Evolutionary conservation across 2,888 invertebrate genomes (phyloP), one percentile per base, ranked within the genome.

Genomic region (Cerastoderma edule): DNA sequence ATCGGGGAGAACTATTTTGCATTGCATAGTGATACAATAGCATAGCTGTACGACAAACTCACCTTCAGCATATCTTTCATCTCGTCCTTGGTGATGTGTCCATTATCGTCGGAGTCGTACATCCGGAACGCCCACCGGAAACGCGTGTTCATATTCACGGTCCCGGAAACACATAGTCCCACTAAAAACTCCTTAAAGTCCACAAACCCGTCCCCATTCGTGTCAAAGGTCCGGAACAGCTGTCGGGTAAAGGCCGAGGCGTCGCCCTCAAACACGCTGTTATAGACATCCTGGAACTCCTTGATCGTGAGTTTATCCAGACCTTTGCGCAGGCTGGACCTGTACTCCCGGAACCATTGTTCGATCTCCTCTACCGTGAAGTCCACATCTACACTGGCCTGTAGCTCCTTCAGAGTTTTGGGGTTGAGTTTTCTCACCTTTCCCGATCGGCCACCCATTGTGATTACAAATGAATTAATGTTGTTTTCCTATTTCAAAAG

Each of bases 61-160:
- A 84, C 85, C 70, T 78, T 75, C 1, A 85, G 68, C 73, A 85
- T 83, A 44, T 73, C 68, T 5, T 65, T 46, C 85, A 85, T 85
- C 64, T 85, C 85, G 4, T 78, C 83, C 13, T 73, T 63, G 16
- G 80, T 69, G 32, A 85, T 83, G 33, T 73, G 84, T 1, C 85
- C 85, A 67, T 85, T 82, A 0, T 80, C 83, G 54, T 85, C 83
- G 28, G 73, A 76, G 35, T 85, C 85, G 39, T 85, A 85, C 83
- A 85, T 83, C n/a, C 67, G 75, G 54, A 85, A 85, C 16, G 85
- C 84, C 85, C 85, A 85, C 44, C 80, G 68, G 32, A 84, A 65
- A 57, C 83, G 84, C n/a, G 72, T 75, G 27, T 84, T 79, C 24
- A 66, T 54, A 4, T 78, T 72, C 4, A 74, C 81, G 46, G 72